Conservation (phyloP, 1,140 invertebrate genomes). For the Drosophila micromelanica region DNA sequence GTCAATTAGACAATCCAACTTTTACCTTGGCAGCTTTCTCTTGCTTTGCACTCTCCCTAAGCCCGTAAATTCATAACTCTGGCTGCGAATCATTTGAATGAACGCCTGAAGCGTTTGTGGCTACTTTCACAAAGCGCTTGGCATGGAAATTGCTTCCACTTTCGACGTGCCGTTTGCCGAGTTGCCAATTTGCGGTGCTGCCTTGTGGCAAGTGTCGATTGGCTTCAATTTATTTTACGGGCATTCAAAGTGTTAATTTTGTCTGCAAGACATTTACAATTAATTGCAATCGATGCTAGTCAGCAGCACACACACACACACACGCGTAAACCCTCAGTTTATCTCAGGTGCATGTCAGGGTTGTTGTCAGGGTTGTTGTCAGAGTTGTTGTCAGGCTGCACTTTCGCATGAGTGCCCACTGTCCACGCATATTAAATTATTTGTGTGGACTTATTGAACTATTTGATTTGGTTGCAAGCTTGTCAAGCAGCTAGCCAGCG, state of each 20-base stretch:
- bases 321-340: slow-evolving; percentile 8
- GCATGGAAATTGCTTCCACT: slow-evolving; percentile 33
- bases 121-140: slow-evolving; percentile 29
- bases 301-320: slow-evolving; percentile 3
- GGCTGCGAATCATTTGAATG: slow-evolving; percentile 8
- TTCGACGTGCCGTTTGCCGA: neutral
- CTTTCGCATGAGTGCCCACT: slow-evolving; percentile 18
- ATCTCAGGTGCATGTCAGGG: slow-evolving; percentile 3
- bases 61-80: slow-evolving; percentile 39
- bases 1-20: neutral
- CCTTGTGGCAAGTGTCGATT: slow-evolving; percentile 26
- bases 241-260: slow-evolving; percentile 63
- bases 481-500: slow-evolving; percentile 26
- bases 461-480: slow-evolving; percentile 58
- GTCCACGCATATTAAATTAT: slow-evolving; percentile 72
- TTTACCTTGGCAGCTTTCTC: slow-evolving; percentile 9
- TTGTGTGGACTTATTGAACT: slow-evolving; percentile 73
- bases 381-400: slow-evolving; percentile 15
- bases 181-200: slow-evolving; percentile 15
- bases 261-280: slow-evolving; percentile 62
- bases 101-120: slow-evolving; percentile 23
- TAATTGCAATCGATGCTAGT: slow-evolving; percentile 59
- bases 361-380: slow-evolving; percentile 16
- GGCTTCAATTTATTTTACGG: slow-evolving; percentile 41
- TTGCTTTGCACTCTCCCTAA: neutral